Evolutionary conservation across 2,797 vertebrate genomes (phyloP).

Genomic region (Anguilla pacifica): DNA sequence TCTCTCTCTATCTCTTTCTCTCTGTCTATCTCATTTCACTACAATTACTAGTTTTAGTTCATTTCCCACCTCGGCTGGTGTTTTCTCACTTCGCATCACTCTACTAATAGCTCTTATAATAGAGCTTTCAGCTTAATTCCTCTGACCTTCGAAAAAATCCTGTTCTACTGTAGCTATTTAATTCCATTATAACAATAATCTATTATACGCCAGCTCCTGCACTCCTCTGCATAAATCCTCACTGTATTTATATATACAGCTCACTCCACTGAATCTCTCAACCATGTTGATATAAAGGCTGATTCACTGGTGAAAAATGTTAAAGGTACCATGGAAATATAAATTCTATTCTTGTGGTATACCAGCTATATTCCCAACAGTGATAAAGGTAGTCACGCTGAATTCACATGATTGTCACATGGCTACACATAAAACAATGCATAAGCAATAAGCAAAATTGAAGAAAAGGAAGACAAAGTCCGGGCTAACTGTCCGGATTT

Average conservation of each 20-base stretch:
- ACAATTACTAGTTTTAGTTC: background rate
- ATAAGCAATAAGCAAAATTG: conserved; percentile 73
- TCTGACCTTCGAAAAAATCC: too few species aligned
- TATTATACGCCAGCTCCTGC: background rate
- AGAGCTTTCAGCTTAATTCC: background rate
- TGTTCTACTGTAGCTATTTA: background rate
- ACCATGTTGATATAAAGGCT: background rate
- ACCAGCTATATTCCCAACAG: background rate
- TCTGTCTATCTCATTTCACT: background rate
- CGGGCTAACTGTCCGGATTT: conserved; percentile 93
- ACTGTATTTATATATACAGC: background rate
- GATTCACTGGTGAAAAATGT: background rate
- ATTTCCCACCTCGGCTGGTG: background rate
- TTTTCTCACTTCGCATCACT: background rate
- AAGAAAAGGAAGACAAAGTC: conserved; percentile 60
- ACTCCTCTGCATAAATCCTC: background rate
- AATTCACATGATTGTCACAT: conserved; percentile 58
- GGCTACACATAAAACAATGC: conserved; percentile 62
- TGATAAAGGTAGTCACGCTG: background rate
- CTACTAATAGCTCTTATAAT: background rate
- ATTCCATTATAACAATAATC: background rate
- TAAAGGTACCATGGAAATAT: background rate
- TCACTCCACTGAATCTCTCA: background rate
- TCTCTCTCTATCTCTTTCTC: conserved; percentile 29
- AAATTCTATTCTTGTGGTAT: background rate